phyloP scores from a whole-genome alignment of 2,113 vertebrate species.

The Saccopteryx leptura region DNA sequence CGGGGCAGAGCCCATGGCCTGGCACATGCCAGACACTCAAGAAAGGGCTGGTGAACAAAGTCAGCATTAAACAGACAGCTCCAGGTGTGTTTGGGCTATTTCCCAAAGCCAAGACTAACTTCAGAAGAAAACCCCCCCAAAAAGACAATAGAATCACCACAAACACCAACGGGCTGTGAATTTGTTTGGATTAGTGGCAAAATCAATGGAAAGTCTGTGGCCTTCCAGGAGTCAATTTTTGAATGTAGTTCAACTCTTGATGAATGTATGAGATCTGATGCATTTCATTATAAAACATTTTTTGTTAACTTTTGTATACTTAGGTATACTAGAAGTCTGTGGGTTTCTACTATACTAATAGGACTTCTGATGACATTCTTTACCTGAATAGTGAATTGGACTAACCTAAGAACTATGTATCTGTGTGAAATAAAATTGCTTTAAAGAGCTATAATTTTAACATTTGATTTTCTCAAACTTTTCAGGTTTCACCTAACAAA shows the following conservation, averaged over 20 bases:
- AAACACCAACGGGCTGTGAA: neutral
- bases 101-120: neutral
- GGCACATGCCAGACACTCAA: neutral
- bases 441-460: constrained; percentile 21
- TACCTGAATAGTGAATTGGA: neutral
- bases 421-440: neutral
- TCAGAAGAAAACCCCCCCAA: constrained; percentile 1
- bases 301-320: neutral
- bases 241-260: neutral
- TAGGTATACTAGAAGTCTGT: neutral
- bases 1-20: neutral
- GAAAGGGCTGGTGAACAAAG: neutral
- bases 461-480: constrained; percentile 59
- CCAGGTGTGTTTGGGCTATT: neutral
- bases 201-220: neutral
- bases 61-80: neutral
- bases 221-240: neutral
- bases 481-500: constrained; percentile 90
- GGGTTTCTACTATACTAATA: neutral
- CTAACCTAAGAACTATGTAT: neutral
- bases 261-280: neutral
- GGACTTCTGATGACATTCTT: neutral
- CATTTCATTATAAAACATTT: neutral
- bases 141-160: neutral
- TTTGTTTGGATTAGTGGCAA: neutral